Evolutionary conservation across 2,888 invertebrate species (phyloP), one percentile per base, ranked within the genome.

Genomic region (Nipponacmea schrenckii): DNA sequence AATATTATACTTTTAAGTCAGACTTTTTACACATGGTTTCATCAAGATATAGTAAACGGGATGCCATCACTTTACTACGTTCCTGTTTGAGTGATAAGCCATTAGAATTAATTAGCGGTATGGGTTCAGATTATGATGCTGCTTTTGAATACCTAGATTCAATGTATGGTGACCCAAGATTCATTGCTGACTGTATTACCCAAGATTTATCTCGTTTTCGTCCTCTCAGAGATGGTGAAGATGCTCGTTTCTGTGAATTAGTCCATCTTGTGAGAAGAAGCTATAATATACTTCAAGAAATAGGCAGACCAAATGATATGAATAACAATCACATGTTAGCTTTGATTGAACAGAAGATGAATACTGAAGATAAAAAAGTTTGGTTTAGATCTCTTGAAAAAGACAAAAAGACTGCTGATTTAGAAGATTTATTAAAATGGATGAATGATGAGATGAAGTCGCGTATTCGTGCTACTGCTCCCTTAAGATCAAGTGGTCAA

Each of bases 331-430:
- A 56, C 20, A 56, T 56, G 56, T n/a, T 56, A 56, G 15, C 56
- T 8, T 20, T 56, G 8, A 56, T 56, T 56, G 56, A 56, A 56
- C 56, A 56, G 20, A 56, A 56, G n/a, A 20, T 56, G 56, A 20
- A 56, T 20, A 56, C 8, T n/a, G 56, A 56, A 20, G 56, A 56
- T 15, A 56, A 56, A 24, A 56, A 56, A 24, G 56, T 56, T 56
- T 56, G 56, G 56, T 56, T 56, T 20, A 8, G 56, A 24, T 24
- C n/a, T 56, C 24, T 56, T 24, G 56, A 56, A 56, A 56, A 24
- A 56, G 56, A 24, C n/a, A 56, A 56, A 56, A n/a, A 56, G 48
- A 24, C 56, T 56, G 56, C 56, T 10, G n/a, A n/a, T 56, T 56
- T 56, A 56, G 56, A 56, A 56, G 24, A 56, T 56, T 24, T 24